A percentile compares a stretch with the other conserved stretches of the same genome.
phyloP scores from a whole-genome alignment of 2,113 vertebrate genomes.

The Oncorhynchus kisutch region DNA sequence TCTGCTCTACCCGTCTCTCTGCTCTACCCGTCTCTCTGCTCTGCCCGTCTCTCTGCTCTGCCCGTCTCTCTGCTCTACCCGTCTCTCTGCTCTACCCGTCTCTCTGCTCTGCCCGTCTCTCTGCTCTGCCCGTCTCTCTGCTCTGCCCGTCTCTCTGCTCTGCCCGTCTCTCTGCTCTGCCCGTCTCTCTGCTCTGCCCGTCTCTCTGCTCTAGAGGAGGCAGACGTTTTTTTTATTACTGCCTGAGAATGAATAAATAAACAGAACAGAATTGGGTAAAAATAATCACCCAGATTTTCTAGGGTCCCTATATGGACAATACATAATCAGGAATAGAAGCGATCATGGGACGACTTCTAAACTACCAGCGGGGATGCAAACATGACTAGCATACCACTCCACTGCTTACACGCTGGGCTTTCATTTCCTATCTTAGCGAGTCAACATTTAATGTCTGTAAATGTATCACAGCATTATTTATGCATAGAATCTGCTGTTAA shows the following conservation, averaged over 20 bases:
- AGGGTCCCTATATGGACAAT: neutral
- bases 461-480: slow-evolving; percentile 77
- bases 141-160: too few species aligned
- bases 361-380: slow-evolving; percentile 31
- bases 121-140: too few species aligned
- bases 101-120: neutral
- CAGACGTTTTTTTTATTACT: too few species aligned
- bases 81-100: too few species aligned
- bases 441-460: slow-evolving; percentile 76
- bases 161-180: too few species aligned
- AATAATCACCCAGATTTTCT: too few species aligned
- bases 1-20: too few species aligned
- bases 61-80: neutral
- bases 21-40: too few species aligned
- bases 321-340: slow-evolving; percentile 25
- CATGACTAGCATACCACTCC: slow-evolving; percentile 1
- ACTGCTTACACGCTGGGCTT: slow-evolving; percentile 30
- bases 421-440: slow-evolving; percentile 70
- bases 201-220: too few species aligned
- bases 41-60: too few species aligned
- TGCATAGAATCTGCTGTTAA: slow-evolving; percentile 80
- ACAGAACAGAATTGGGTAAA: too few species aligned
- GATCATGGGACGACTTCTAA: slow-evolving; percentile 33
- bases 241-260: too few species aligned
- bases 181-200: neutral